Base-by-base conservation (phyloP, 1,140 invertebrate genomes). In the Diuraphis noxia region DNA sequence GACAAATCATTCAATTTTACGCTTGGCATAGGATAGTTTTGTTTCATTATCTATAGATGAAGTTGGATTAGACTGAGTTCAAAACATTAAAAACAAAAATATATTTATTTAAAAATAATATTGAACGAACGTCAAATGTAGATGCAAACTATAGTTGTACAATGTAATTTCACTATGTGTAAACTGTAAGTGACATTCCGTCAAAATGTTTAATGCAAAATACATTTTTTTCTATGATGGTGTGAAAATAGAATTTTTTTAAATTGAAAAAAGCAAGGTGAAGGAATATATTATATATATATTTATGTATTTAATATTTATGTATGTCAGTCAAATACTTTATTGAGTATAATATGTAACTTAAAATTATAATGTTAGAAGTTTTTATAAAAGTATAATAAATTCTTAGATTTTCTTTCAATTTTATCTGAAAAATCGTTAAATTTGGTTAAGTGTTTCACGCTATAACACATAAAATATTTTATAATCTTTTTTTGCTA, bases 371-470 rank as follows among this genome's bases (percentile, higher is more conserved):
- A 84, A 43, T 34, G 43, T 46, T 34, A 17, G 17, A 84, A 13
- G 13, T 84, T 84, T 84, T 34, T 19, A 43, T 84, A 17, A 84
- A 84, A 72, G 6, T 72, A 84, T 46, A 84, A 82, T 82, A 82
- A 82, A 82, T 13, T 10, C 13, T 41, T 40, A 43, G 13, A 72
- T 36, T 88, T 88, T 88, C 38, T 25, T 72, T 63, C 23, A 52
- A 25, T 56, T 49, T 49, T 23, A 49, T 49, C 19, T 23, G 21
- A 49, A 49, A 88, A 63, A 87, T 38, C 72, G 56, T 88, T 30
- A 88, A 17, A 72, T 38, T 72, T 40, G 2, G 38, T 63, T 63
- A 88, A 63, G 49, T 41, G 19, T 63, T 63, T 88, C 17, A 72
- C 30, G 25, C 30, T 72, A 17, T 7, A 88, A 19, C 38, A 43